Evolutionary conservation across 2,797 vertebrate species (phyloP).

Genomic region (Betta splendens): DNA sequence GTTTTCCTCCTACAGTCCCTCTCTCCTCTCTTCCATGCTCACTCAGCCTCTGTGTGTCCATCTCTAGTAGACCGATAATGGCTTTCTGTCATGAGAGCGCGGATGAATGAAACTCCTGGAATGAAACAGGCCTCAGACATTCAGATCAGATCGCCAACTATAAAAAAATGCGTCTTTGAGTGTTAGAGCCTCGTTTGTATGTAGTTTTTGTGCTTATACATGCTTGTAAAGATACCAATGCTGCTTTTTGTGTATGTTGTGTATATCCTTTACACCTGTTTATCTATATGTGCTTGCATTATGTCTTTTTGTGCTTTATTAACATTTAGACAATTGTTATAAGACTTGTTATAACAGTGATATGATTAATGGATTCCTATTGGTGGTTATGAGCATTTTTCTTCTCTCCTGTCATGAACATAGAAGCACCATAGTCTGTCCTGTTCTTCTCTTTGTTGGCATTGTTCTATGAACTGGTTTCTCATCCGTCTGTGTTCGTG

Average conservation of each 20-base stretch:
- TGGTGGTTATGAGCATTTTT: no score
- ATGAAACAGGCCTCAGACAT: slow-evolving; percentile 43
- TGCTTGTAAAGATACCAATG: no score
- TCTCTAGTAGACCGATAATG: slow-evolving; percentile 31
- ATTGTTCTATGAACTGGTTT: not conserved
- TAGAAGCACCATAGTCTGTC: not conserved
- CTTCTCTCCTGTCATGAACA: no score
- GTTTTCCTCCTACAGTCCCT: no score
- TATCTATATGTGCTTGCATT: slow-evolving; percentile 4
- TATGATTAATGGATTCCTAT: no score
- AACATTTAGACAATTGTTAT: not conserved
- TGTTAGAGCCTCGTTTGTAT: slow-evolving; percentile 2
- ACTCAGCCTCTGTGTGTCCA: slow-evolving; percentile 18
- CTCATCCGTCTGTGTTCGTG: slow-evolving; percentile 32
- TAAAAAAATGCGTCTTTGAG: no score
- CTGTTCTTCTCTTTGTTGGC: not conserved
- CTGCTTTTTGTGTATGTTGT: not conserved
- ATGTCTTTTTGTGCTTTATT: not conserved
- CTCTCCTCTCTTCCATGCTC: no score
- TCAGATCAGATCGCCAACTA: slow-evolving; percentile 33
- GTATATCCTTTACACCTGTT: slow-evolving; percentile 15
- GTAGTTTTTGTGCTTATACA: no score
- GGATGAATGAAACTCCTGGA: slow-evolving; percentile 64
- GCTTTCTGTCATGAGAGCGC: slow-evolving; percentile 49
- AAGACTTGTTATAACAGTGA: no score